These are phyloP conservation scores for Pseudococcus longispinus DNA, from an alignment of 2,888 invertebrate genomes.

Conservation along the genomic window DNA sequence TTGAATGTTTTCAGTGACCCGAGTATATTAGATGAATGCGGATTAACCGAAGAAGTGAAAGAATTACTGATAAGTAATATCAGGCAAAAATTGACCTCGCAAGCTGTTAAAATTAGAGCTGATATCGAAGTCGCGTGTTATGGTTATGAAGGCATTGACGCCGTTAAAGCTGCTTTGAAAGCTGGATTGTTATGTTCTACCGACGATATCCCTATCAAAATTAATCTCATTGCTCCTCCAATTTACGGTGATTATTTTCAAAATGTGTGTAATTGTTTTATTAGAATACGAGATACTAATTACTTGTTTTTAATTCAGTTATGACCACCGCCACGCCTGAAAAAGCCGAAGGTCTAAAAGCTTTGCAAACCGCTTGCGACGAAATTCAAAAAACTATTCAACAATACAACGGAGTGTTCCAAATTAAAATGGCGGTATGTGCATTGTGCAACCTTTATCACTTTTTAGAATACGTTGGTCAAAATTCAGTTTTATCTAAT, in stretches of 20 bases:
- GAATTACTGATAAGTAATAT: slow-evolving; percentile 93
- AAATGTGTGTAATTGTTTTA: background rate
- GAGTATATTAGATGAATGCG: slow-evolving; percentile 92
- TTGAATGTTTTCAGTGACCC: slow-evolving; percentile 79
- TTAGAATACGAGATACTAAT: background rate
- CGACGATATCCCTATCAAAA: slow-evolving; percentile 94
- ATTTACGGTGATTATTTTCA: slow-evolving; percentile 76
- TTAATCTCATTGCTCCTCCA: slow-evolving; percentile 98
- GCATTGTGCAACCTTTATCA: background rate
- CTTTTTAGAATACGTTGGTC: background rate
- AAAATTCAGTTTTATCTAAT: background rate
- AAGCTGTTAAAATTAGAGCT: slow-evolving; percentile 93
- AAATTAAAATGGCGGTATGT: slow-evolving; percentile 90
- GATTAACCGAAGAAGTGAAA: slow-evolving; percentile 89
- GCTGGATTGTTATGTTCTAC: slow-evolving; percentile 90
- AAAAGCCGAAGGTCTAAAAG: slow-evolving; percentile 89
- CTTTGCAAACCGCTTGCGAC: slow-evolving; percentile 87
- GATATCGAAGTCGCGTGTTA: slow-evolving; percentile 94
- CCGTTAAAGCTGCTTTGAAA: slow-evolving; percentile 90
- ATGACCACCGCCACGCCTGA: slow-evolving; percentile 99
- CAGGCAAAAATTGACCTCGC: slow-evolving; percentile 93
- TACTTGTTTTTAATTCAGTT: slow-evolving; percentile 67
- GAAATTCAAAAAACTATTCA: slow-evolving; percentile 84
- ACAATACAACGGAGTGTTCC: slow-evolving; percentile 87
- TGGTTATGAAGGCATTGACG: slow-evolving; percentile 98